Conservation (phyloP, 2,888 invertebrate genomes). For the Drosophila diplacantha region DNA sequence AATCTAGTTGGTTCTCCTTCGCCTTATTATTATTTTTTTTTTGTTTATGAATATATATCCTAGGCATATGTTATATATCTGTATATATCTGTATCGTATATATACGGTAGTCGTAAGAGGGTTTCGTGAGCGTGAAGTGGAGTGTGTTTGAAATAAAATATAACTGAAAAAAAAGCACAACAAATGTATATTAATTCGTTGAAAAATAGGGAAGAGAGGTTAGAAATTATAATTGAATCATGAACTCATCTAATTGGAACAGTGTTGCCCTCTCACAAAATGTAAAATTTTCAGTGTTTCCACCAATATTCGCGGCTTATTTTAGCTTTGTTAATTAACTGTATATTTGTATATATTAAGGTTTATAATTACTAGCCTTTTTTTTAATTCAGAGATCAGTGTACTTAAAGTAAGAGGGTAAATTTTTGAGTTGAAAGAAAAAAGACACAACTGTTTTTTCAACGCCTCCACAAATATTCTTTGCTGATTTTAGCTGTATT, state of each 20-base stretch:
- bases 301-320: too few species aligned
- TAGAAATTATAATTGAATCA: background rate
- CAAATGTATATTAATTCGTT: background rate
- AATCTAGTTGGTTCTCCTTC: slow-evolving; percentile 16
- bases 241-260: too few species aligned
- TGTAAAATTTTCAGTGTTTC: too few species aligned
- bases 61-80: slow-evolving; percentile 26
- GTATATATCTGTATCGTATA: slow-evolving; percentile 22
- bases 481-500: background rate
- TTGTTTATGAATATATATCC: slow-evolving; percentile 22
- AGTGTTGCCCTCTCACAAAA: too few species aligned
- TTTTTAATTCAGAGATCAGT: too few species aligned
- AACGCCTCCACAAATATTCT: background rate
- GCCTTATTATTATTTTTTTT: slow-evolving; percentile 4
- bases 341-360: too few species aligned
- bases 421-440: too few species aligned
- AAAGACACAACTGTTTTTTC: too few species aligned
- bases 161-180: slow-evolving; percentile 6
- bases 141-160: slow-evolving; percentile 23
- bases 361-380: too few species aligned
- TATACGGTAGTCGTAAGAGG: slow-evolving; percentile 30
- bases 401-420: too few species aligned
- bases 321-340: too few species aligned
- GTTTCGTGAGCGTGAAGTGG: slow-evolving; percentile 21
- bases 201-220: background rate